Evolutionary conservation across 2,113 vertebrate genomes (phyloP).

Genomic region (Stigmatopora argus): DNA sequence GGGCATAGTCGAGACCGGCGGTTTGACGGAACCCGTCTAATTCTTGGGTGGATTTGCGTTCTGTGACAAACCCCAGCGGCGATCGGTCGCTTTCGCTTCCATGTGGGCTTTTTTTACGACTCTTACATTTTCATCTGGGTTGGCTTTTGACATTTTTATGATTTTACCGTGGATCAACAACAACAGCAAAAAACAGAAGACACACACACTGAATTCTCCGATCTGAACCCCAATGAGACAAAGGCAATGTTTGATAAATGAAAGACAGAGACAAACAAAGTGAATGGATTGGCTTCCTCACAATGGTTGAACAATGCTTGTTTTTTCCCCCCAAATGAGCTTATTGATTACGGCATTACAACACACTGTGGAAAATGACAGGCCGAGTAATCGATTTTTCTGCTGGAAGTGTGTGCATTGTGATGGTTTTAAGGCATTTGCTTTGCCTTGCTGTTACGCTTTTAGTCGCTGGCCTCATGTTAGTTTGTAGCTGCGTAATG

Average conservation of each 20-base stretch:
- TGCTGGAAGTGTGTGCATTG: conserved; percentile 10
- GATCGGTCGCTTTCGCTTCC: conserved; percentile 47
- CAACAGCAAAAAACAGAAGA: conserved; percentile 24
- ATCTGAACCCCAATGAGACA: conserved; percentile 38
- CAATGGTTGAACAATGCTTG: conserved; percentile 41
- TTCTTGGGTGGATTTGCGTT: conserved; percentile 62
- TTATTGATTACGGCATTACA: conserved; percentile 41
- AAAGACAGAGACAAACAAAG: conserved; percentile 31
- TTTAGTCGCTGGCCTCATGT: conserved; percentile 5
- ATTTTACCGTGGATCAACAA: conserved; percentile 8
- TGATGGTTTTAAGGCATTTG: conserved; percentile 12
- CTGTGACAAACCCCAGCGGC: conserved; percentile 58
- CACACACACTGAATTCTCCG: conserved; percentile 31
- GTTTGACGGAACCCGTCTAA: conserved; percentile 58
- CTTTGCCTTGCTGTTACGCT: neutral
- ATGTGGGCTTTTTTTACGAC: conserved; percentile 28
- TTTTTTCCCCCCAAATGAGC: conserved; percentile 37
- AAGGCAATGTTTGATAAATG: conserved; percentile 15
- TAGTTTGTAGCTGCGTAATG: neutral
- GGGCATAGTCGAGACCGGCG: conserved; percentile 65
- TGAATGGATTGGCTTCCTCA: conserved; percentile 26
- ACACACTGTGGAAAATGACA: conserved; percentile 27
- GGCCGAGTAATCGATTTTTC: conserved; percentile 40
- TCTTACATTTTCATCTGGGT: conserved; percentile 4
- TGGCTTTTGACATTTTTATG: conserved; percentile 5